Percentiles rank a stretch among this genome's conserved stretches.
phyloP scores from a whole-genome alignment of 2,888 invertebrate species.

The Cheilosia grossa region DNA sequence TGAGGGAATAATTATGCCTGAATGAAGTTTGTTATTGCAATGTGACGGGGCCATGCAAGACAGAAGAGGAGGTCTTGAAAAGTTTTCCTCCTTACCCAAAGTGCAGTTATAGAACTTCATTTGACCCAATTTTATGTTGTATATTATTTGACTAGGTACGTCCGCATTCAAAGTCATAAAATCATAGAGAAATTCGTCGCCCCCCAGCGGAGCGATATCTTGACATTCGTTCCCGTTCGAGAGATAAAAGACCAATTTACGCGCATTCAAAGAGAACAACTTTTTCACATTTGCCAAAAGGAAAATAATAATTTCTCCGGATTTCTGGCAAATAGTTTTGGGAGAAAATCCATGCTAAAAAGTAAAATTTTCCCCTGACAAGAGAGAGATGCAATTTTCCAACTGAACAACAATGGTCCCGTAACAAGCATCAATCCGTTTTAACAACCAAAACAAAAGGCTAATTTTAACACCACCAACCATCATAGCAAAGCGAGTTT shows the following conservation, averaged over 20 bases:
- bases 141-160: not conserved
- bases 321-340: slow-evolving; percentile 39
- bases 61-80: slow-evolving; percentile 11
- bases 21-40: slow-evolving; percentile 47
- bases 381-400: slow-evolving; percentile 37
- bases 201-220: slow-evolving; percentile 4
- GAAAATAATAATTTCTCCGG: slow-evolving; percentile 9
- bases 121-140: slow-evolving; percentile 38
- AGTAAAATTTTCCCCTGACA: not conserved
- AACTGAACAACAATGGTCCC: slow-evolving; percentile 40
- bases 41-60: not conserved
- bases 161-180: not conserved
- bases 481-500: not conserved
- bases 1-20: slow-evolving; percentile 69
- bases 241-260: slow-evolving; percentile 9
- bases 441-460: slow-evolving; percentile 51
- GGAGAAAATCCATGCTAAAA: slow-evolving; percentile 8
- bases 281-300: not conserved
- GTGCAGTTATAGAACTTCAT: slow-evolving; percentile 62
- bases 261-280: not conserved
- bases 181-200: not conserved
- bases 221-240: slow-evolving; percentile 18
- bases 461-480: slow-evolving; percentile 42
- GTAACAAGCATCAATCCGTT: slow-evolving; percentile 50
- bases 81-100: slow-evolving; percentile 55